Conservation (phyloP, 1,140 invertebrate species). For the Drosophila parvula region DNA sequence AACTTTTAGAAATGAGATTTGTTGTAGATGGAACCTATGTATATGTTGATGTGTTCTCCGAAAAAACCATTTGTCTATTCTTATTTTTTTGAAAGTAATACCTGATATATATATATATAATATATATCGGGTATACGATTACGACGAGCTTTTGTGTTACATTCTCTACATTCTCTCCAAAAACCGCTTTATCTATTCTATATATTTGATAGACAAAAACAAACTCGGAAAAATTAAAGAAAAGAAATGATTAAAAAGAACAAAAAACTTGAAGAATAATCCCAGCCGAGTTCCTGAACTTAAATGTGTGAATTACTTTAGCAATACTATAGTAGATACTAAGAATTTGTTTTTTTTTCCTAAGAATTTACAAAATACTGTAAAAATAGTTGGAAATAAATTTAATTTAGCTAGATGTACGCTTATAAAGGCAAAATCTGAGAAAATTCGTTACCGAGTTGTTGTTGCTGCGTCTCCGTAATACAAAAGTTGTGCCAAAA, state of each 20-base stretch:
- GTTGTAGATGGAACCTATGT: slow-evolving; percentile 42
- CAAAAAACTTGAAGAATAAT: slow-evolving; percentile 1
- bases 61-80: slow-evolving; percentile 27
- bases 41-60: slow-evolving; percentile 30
- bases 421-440: slow-evolving; percentile 68
- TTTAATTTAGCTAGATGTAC: slow-evolving; percentile 75
- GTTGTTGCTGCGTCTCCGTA: slow-evolving; percentile 11
- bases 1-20: slow-evolving; percentile 72
- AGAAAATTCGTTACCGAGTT: slow-evolving; percentile 25
- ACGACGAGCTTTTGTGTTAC: slow-evolving; percentile 19
- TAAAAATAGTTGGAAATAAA: slow-evolving; percentile 81
- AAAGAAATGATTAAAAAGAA: background rate
- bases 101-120: slow-evolving; percentile 1
- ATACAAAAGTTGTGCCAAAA: slow-evolving; percentile 22
- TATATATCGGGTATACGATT: slow-evolving; percentile 16
- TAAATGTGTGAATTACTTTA: slow-evolving; percentile 67
- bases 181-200: slow-evolving; percentile 28
- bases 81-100: slow-evolving; percentile 12
- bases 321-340: slow-evolving; percentile 66
- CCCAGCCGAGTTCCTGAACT: slow-evolving; percentile 42
- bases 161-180: slow-evolving; percentile 1
- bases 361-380: slow-evolving; percentile 71
- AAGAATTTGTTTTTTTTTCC: slow-evolving; percentile 72
- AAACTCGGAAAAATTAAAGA: slow-evolving; percentile 21
- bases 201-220: slow-evolving; percentile 31